Conservation (phyloP, 2,797 vertebrate genomes). For the Lacerta bilineata region DNA sequence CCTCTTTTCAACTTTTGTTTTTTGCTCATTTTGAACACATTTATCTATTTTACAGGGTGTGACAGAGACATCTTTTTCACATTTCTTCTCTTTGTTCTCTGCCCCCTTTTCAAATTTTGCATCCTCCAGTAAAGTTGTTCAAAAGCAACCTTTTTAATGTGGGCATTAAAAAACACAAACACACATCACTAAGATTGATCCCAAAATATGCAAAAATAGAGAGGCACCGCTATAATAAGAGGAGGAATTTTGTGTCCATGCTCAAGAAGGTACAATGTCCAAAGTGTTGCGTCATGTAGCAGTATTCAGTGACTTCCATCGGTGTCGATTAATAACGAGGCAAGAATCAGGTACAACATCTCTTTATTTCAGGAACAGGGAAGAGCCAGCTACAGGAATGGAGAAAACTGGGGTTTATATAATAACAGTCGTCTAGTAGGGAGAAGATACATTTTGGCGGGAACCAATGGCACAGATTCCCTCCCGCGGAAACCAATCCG, state of each 20-base stretch:
- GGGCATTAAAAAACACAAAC: background rate
- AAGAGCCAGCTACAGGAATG: too few species aligned
- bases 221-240: background rate
- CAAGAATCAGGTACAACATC: too few species aligned
- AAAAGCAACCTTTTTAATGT: background rate
- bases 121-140: background rate
- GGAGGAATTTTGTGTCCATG: background rate
- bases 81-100: slow-evolving; percentile 10
- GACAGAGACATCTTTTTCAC: background rate
- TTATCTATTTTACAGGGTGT: background rate
- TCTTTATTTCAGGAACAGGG: too few species aligned
- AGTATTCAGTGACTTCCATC: too few species aligned
- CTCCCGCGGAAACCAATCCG: too few species aligned
- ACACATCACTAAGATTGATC: background rate
- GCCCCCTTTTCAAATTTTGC: slow-evolving; percentile 14
- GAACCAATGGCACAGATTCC: too few species aligned
- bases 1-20: background rate
- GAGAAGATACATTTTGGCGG: too few species aligned
- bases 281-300: background rate
- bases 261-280: background rate
- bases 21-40: background rate
- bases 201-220: background rate
- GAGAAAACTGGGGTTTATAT: too few species aligned
- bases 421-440: too few species aligned
- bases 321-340: too few species aligned